Percentiles rank a stretch among this genome's conserved stretches.
Conservation (phyloP, 2,797 vertebrate species). For the Mycteria americana region DNA sequence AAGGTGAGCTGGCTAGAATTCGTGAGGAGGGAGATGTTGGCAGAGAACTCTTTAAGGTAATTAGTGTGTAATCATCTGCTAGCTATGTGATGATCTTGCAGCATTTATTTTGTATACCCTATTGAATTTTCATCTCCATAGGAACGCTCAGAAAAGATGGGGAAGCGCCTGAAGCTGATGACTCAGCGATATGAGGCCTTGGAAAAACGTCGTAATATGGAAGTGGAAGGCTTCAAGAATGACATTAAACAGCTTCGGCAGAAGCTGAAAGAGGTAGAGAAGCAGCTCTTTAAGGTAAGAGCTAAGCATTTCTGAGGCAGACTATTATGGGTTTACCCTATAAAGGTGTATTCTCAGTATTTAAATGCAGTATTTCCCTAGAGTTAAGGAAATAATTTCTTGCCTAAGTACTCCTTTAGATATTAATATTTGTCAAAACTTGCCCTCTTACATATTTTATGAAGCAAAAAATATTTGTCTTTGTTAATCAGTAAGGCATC, state of each 20-base stretch:
- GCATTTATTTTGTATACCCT: background rate
- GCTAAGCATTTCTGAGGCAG: background rate
- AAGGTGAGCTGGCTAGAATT: constrained; percentile 87
- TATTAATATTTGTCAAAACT: background rate
- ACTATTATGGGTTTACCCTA: background rate
- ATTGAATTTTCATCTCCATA: constrained; percentile 47
- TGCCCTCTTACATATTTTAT: background rate
- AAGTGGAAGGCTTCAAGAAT: constrained; percentile 92
- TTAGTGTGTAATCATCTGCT: background rate
- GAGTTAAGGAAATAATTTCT: background rate
- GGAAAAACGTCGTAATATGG: constrained; percentile 88
- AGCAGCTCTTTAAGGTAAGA: constrained; percentile 89
- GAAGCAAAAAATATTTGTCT: background rate
- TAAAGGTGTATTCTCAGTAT: background rate
- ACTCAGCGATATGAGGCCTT: constrained; percentile 90
- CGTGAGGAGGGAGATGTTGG: constrained; percentile 87
- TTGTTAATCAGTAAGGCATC: background rate
- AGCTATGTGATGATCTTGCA: background rate
- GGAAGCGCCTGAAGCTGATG: constrained; percentile 89
- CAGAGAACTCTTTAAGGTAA: constrained; percentile 90
- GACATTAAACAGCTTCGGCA: constrained; percentile 90
- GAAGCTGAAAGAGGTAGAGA: constrained; percentile 91
- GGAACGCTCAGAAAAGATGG: constrained; percentile 92
- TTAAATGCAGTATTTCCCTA: background rate
- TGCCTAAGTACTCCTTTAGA: background rate